A percentile compares a stretch with the other conserved stretches of the same genome.
phyloP scores from a whole-genome alignment of 2,113 vertebrate species.

The Trogon melanurus region DNA sequence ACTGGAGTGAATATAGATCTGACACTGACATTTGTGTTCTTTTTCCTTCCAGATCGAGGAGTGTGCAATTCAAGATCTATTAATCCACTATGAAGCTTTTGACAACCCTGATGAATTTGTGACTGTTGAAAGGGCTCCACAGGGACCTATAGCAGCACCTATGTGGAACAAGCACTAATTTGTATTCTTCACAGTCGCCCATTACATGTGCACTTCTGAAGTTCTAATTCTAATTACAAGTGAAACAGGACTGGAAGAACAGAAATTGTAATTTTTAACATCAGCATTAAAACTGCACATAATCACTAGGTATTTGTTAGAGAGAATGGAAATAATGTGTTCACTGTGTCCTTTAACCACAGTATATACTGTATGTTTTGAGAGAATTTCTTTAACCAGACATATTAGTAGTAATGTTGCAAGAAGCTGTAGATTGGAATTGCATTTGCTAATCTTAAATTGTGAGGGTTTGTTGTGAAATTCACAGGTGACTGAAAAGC shows the following conservation, averaged over 20 bases:
- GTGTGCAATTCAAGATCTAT: constrained; percentile 91
- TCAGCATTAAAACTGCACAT: constrained; percentile 31
- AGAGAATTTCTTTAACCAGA: constrained; percentile 40
- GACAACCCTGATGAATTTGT: constrained; percentile 95
- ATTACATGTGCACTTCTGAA: neutral
- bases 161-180: constrained; percentile 93
- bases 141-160: constrained; percentile 89
- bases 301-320: constrained; percentile 28
- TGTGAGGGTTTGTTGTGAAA: constrained; percentile 32
- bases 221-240: neutral
- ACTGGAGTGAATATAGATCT: neutral
- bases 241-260: neutral
- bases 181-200: neutral
- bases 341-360: constrained; percentile 26
- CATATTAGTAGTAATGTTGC: constrained; percentile 43
- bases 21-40: neutral
- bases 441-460: constrained; percentile 13
- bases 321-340: constrained; percentile 23
- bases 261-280: constrained; percentile 30
- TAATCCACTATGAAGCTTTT: constrained; percentile 87
- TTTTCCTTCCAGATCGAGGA: constrained; percentile 88
- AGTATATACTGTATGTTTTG: constrained; percentile 44
- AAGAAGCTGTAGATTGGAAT: constrained; percentile 26
- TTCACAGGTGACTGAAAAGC: constrained; percentile 16
- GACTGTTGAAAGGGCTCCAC: constrained; percentile 88